phyloP scores from a whole-genome alignment of 1,140 invertebrate genomes.

The Vanessa tameamea region DNA sequence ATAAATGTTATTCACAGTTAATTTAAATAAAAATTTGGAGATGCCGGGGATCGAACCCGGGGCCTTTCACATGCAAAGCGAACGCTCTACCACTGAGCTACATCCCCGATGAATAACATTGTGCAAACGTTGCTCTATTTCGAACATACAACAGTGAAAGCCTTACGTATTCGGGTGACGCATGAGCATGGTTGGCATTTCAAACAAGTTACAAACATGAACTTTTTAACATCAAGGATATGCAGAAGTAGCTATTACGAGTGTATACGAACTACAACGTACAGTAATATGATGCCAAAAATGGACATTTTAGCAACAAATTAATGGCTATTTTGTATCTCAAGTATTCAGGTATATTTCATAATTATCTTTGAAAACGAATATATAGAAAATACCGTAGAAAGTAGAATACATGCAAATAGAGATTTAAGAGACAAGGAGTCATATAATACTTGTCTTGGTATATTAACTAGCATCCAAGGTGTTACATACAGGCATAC shows the following conservation, averaged over 20 bases:
- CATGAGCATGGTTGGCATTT: not conserved
- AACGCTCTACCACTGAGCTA: slow-evolving; percentile 91
- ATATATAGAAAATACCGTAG: no score
- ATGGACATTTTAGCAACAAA: no score
- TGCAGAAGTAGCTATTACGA: not conserved
- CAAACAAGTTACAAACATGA: not conserved
- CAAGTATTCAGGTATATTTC: no score
- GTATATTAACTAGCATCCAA: no score
- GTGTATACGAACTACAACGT: no score
- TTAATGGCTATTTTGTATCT: no score
- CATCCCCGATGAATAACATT: slow-evolving; percentile 62
- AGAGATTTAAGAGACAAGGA: no score
- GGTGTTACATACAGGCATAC: no score
- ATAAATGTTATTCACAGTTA: not conserved
- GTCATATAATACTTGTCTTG: no score
- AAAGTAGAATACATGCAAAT: no score
- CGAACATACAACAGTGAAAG: slow-evolving; percentile 6
- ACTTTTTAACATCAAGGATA: slow-evolving; percentile 1
- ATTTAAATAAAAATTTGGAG: slow-evolving; percentile 34
- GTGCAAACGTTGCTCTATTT: not conserved
- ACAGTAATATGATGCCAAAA: no score
- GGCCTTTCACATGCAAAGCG: slow-evolving; percentile 88
- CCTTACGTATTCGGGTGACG: slow-evolving; percentile 3
- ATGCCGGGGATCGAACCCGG: slow-evolving; percentile 53
- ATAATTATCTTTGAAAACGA: no score